These are phyloP conservation scores for Dinoponera quadriceps DNA, from an alignment of 1,140 invertebrate genomes.

Conservation along the genomic window DNA sequence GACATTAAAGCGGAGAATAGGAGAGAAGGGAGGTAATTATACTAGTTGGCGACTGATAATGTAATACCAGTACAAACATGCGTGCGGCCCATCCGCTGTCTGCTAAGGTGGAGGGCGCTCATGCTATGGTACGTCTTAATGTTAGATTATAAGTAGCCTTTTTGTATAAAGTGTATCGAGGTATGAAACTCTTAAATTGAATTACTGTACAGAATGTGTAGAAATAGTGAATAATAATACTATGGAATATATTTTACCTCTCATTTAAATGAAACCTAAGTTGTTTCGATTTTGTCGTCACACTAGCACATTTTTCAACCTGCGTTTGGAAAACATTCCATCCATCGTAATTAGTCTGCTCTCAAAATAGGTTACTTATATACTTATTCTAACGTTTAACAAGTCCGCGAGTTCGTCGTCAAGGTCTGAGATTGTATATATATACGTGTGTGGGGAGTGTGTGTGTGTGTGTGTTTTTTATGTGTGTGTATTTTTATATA, in stretches of 20 bases:
- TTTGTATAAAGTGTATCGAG: slow-evolving; percentile 87
- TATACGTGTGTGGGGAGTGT: no score
- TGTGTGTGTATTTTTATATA: no score
- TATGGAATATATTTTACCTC: slow-evolving; percentile 86
- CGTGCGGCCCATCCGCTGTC: slow-evolving; percentile 79
- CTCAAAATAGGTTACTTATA: slow-evolving; percentile 69
- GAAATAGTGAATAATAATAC: slow-evolving; percentile 87
- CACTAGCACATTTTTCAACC: slow-evolving; percentile 72
- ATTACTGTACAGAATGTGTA: slow-evolving; percentile 87
- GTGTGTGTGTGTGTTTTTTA: no score
- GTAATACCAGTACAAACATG: slow-evolving; percentile 86
- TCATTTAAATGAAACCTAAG: slow-evolving; percentile 84
- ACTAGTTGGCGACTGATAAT: slow-evolving; percentile 86
- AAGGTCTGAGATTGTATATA: slow-evolving; percentile 51
- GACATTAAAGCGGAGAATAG: slow-evolving; percentile 66
- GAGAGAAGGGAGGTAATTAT: slow-evolving; percentile 71
- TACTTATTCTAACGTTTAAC: slow-evolving; percentile 62
- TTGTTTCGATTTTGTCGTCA: slow-evolving; percentile 82
- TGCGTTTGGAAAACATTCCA: slow-evolving; percentile 78
- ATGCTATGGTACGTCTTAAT: slow-evolving; percentile 86
- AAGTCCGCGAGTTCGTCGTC: slow-evolving; percentile 51
- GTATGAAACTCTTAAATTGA: slow-evolving; percentile 85
- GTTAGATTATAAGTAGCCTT: slow-evolving; percentile 86
- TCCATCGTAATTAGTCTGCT: slow-evolving; percentile 73
- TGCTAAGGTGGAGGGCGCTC: slow-evolving; percentile 81